A percentile compares a stretch with the other conserved stretches of the same genome.
Conservation (phyloP, 1,140 invertebrate genomes). For the Eufriesea mexicana region DNA sequence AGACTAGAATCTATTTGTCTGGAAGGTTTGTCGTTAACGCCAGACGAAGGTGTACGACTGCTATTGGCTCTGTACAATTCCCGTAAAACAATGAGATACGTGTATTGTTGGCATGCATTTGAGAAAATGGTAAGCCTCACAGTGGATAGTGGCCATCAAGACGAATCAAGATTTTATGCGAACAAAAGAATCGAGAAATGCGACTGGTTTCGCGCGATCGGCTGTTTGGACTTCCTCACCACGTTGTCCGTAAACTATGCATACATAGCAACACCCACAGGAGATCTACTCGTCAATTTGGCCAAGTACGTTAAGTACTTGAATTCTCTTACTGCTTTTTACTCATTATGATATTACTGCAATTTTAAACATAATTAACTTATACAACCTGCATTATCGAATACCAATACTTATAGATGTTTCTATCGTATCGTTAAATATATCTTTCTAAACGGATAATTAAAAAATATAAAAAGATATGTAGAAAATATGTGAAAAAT, state of each 20-base stretch:
- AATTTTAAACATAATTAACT: not conserved
- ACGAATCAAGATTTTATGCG: constrained; percentile 28
- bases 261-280: constrained; percentile 62
- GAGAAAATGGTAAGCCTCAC: constrained; percentile 45
- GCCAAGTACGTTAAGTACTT: constrained; percentile 48
- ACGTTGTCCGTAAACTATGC: constrained; percentile 61
- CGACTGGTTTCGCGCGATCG: constrained; percentile 61
- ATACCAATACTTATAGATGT: not conserved
- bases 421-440: too few species aligned
- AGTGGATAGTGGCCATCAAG: constrained; percentile 12
- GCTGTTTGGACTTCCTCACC: constrained; percentile 53
- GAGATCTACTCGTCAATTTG: constrained; percentile 58
- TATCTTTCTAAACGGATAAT: too few species aligned
- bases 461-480: too few species aligned
- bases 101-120: constrained; percentile 65
- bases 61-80: constrained; percentile 61
- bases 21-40: constrained; percentile 55
- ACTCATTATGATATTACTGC: not conserved
- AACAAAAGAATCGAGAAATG: constrained; percentile 39
- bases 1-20: constrained; percentile 55
- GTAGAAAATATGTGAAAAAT: too few species aligned
- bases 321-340: not conserved
- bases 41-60: constrained; percentile 54
- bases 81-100: constrained; percentile 56
- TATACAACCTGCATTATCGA: not conserved